Base-by-base conservation (phyloP, 1,140 invertebrate species). In the Tribolium madens region DNA sequence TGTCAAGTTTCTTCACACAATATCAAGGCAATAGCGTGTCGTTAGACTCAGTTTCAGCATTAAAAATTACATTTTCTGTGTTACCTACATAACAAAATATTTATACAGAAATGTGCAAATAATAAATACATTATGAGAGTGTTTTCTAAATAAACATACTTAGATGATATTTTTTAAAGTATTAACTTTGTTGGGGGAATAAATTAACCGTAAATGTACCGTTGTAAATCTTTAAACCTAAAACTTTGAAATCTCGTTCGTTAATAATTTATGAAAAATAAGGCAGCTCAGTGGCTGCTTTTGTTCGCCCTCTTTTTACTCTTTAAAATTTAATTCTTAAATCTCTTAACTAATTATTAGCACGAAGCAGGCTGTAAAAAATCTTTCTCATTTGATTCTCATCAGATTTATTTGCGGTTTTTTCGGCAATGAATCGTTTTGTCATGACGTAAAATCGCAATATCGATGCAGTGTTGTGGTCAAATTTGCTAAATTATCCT, bases 401-500 rank as follows among this genome's bases (percentile, higher is more conserved):
- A 12, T n/a, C 36, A 42, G 36, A 42, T 42, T 42, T 42, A 9
- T 42, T 42, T 10, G 36, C 36, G 36, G 36, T n/a, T 42, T 42
- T 42, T 42, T 42, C 36, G 36, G n/a, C 36, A 42, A 42, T 42
- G 36, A 42, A 42, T 42, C 36, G 36, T 42, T 42, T 42, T 42
- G 36, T 42, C 36, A 42, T 42, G 36, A n/a, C 36, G 36, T n/a
- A 42, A 42, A 42, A 42, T 42, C 36, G 36, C 36, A 42, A 42
- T 42, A 42, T 2, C 6, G 36, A 9, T n/a, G 36, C 36, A 42
- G 36, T 42, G 36, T 42, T 42, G 36, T 42, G 36, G 36, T 42
- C 36, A n/a, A 42, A 57, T 57, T 57, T 57, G 36, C 21, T 69
- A 69, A 69, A 69, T 69, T 69, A 46, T 42, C 64, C 13, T 69